Percentiles rank a stretch among this genome's conserved stretches.
Evolutionary conservation across 1,140 invertebrate species (phyloP).

Genomic region (Drosophila ogumai): DNA sequence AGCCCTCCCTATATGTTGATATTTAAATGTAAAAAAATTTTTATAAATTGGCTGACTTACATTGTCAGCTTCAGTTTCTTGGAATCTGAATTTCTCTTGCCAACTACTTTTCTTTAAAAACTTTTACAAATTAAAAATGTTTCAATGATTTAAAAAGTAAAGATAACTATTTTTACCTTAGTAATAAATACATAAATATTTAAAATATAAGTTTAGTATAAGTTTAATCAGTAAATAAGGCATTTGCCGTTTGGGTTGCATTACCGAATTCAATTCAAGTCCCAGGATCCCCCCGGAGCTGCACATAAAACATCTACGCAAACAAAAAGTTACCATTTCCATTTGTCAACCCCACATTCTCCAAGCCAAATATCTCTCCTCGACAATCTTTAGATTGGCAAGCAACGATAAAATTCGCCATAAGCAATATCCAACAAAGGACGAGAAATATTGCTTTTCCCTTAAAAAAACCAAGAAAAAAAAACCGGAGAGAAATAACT

Average conservation of each 20-base stretch:
- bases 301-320: conserved; percentile 44
- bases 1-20: neutral
- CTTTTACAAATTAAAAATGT: neutral
- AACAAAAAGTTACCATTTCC: conserved; percentile 77
- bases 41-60: neutral
- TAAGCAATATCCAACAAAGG: conserved; percentile 62
- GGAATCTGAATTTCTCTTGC: neutral
- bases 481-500: conserved; percentile 36
- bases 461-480: conserved; percentile 25
- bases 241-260: conserved; percentile 5
- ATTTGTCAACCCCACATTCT: conserved; percentile 40
- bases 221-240: neutral
- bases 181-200: neutral
- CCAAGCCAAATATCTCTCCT: conserved; percentile 15
- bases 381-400: conserved; percentile 51
- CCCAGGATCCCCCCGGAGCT: neutral
- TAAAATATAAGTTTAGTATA: too few species aligned
- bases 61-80: neutral
- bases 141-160: neutral
- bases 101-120: neutral
- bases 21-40: neutral
- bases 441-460: conserved; percentile 40
- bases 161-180: neutral
- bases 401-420: conserved; percentile 71
- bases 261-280: conserved; percentile 14